A percentile compares a stretch with the other conserved stretches of the same genome.
Conservation (phyloP, 2,113 vertebrate genomes). For the Myotis brandtii region DNA sequence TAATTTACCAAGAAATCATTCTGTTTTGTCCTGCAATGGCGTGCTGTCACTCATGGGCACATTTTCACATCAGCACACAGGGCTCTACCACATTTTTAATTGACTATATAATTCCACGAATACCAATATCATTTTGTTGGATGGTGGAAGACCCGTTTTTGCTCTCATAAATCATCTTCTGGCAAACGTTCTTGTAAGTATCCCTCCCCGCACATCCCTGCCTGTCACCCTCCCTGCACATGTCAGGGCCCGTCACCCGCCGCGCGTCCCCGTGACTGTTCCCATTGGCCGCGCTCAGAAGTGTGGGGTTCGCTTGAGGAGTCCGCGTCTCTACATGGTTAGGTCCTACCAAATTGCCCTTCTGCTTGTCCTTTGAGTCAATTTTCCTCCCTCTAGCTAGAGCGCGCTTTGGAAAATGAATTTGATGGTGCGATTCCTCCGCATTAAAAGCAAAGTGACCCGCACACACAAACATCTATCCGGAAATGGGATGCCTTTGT, state of each 20-base stretch:
- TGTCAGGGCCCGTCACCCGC: too few relatives aligned
- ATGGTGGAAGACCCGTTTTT: too few relatives aligned
- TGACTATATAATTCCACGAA: fast-evolving
- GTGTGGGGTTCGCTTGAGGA: too few relatives aligned
- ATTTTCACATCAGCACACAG: fast-evolving
- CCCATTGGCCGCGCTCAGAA: neutral
- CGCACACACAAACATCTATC: neutral
- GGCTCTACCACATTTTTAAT: neutral
- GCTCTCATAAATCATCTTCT: neutral
- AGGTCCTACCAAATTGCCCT: neutral
- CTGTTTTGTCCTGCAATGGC: neutral
- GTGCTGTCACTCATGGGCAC: neutral
- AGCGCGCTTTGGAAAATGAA: neutral
- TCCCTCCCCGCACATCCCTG: fast-evolving
- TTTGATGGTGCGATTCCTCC: neutral
- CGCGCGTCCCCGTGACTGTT: fast-evolving
- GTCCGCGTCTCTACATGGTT: neutral
- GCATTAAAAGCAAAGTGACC: neutral
- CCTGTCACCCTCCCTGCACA: too few relatives aligned
- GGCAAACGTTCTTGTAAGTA: neutral
- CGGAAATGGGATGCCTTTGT: neutral
- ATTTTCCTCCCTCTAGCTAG: neutral
- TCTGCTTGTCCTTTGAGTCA: neutral
- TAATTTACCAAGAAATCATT: neutral
- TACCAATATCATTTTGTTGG: neutral